These are phyloP conservation scores for Hemiprocne comata DNA, from an alignment of 2,113 vertebrate species.

Conservation along the genomic window DNA sequence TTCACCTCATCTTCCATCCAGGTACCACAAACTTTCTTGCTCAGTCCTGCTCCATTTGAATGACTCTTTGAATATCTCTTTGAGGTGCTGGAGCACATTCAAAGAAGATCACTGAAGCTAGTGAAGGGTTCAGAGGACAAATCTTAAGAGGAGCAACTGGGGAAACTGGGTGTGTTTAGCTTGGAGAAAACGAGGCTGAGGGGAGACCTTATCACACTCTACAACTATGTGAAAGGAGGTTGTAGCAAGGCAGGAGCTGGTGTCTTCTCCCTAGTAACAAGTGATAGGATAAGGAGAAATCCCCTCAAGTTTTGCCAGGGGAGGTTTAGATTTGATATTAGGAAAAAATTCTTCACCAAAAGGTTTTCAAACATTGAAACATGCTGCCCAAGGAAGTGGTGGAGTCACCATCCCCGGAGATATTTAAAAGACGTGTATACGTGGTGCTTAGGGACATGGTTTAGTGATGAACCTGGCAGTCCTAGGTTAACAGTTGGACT, in stretches of 20 bases:
- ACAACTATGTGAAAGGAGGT: background rate
- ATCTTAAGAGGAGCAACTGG: background rate
- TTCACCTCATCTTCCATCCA: background rate
- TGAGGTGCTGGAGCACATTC: background rate
- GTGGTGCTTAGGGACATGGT: accelerated
- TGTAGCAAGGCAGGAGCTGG: accelerated
- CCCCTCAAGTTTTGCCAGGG: background rate
- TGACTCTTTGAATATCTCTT: background rate
- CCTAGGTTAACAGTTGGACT: background rate
- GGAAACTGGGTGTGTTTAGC: background rate
- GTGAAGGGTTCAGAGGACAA: background rate
- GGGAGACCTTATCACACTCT: background rate
- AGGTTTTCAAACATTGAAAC: background rate
- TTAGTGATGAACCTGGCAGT: background rate
- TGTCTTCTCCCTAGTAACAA: background rate
- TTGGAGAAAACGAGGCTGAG: background rate
- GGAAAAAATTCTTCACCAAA: background rate
- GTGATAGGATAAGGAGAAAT: background rate
- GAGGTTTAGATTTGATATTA: background rate
- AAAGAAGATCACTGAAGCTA: background rate
- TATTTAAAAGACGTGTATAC: background rate
- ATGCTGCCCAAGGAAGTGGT: background rate
- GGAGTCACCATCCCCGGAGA: background rate
- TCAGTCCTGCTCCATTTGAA: background rate
- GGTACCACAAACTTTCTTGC: background rate